Base-by-base conservation (phyloP, 2,797 vertebrate genomes). In the Sebastes dallii region DNA sequence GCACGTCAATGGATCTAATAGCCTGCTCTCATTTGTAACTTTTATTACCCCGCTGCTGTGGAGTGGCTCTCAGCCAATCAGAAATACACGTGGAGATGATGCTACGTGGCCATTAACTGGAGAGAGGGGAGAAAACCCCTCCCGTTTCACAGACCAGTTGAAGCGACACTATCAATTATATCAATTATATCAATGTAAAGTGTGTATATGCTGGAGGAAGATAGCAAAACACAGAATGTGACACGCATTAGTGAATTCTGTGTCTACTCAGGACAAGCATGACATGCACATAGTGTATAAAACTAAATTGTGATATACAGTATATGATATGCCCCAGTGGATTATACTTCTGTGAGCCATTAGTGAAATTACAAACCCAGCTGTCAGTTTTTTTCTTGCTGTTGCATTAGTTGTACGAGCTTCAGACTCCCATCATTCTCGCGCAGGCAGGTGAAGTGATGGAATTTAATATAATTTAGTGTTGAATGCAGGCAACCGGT, bases 1-100 rank as follows among this genome's bases (percentile, higher is more conserved):
- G 86, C 93, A 93, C 89, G 74, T 94, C 94, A 93, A 89, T 94
- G 92, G 82, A 90, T 94, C 93, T 95, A 95, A 94, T 95, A 93
- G 93, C 92, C 85, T 91, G 85, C 91, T 92, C 94, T 95, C 94
- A 94, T 95, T 95, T 95, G 93, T 95, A 92, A 95, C 92, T 93
- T 95, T 96, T 95, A 95, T 95, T 95, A 94, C 91, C 92, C 87
- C 36, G 46, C 87, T 80, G 85, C 91, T 89, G 89, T 78, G 75
- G 85, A 91, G 90, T 87, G 90, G 87, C 89, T 91, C 90, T 91
- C 78, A 91, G 90, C 94, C 93, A 93, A 93, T 95, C 94, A 92
- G 75, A 86, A 71, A 71, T n/a, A 77, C 61, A 83, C 36, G 50
- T 69, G 70, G 69, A 89, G 86, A 82, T 27, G 58, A 89, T 80